Evolutionary conservation across 2,888 invertebrate species (phyloP).

Genomic region (Acleris sparsana): DNA sequence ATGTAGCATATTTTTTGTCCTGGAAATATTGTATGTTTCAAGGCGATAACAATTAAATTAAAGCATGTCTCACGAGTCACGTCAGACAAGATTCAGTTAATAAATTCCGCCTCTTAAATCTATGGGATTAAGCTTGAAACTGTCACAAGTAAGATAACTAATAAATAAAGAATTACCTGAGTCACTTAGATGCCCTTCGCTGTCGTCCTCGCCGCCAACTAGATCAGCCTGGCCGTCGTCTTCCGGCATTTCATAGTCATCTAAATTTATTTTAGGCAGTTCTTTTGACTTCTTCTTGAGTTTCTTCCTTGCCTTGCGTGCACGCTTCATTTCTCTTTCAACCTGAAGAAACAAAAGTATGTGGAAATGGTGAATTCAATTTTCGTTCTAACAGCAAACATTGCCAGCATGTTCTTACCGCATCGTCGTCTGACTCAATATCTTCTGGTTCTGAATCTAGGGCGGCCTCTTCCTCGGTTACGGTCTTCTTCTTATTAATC

Average conservation of each 20-base stretch:
- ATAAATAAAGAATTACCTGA: conserved; percentile 55
- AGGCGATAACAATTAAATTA: too few relatives aligned
- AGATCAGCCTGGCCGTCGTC: conserved; percentile 90
- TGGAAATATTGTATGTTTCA: too few relatives aligned
- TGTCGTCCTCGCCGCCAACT: conserved; percentile 77
- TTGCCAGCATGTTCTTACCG: conserved; percentile 50
- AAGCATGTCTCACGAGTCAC: too few relatives aligned
- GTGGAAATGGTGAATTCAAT: too few relatives aligned
- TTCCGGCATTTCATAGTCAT: conserved; percentile 90
- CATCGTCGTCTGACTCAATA: conserved; percentile 77
- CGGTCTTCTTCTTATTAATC: conserved; percentile 57
- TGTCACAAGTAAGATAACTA: too few relatives aligned
- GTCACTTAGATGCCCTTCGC: conserved; percentile 77
- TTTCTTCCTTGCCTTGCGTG: conserved; percentile 82
- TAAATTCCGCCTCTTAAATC: too few relatives aligned
- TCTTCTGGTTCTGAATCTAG: conserved; percentile 76
- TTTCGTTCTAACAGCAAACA: background rate
- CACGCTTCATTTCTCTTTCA: conserved; percentile 84
- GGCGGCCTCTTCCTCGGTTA: conserved; percentile 56
- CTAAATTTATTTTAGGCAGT: conserved; percentile 88
- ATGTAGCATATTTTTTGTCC: too few relatives aligned
- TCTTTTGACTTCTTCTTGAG: conserved; percentile 78
- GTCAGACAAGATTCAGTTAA: too few relatives aligned
- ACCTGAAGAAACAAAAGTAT: conserved; percentile 51
- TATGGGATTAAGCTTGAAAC: too few relatives aligned